These are phyloP conservation scores for Nudaria mundana DNA, from an alignment of 2,888 invertebrate genomes.

Conservation along the genomic window DNA sequence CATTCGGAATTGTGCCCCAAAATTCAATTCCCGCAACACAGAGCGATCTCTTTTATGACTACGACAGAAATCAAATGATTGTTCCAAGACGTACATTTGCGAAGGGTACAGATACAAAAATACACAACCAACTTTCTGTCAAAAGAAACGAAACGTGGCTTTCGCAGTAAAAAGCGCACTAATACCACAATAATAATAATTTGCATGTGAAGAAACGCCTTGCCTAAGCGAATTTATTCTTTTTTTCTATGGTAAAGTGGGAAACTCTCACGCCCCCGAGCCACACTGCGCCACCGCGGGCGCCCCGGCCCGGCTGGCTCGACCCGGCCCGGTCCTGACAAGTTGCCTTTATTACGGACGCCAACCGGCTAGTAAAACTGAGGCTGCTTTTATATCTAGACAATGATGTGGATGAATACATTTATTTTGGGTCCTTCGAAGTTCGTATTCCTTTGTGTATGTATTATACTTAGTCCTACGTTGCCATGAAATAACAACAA, in stretches of 20 bases:
- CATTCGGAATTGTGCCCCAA: constrained; percentile 14
- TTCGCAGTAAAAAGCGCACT: constrained; percentile 51
- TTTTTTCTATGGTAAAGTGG: constrained; percentile 38
- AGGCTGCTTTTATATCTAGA: constrained; percentile 28
- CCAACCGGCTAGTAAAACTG: constrained; percentile 36
- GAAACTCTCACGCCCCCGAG: constrained; percentile 43
- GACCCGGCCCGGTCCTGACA: constrained; percentile 22
- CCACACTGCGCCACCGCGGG: constrained; percentile 9
- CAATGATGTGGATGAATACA: constrained; percentile 21
- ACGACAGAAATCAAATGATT: constrained; percentile 31
- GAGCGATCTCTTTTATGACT: constrained; percentile 27
- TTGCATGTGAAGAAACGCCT: constrained; percentile 60
- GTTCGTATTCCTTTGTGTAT: constrained; percentile 3
- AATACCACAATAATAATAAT: constrained; percentile 67
- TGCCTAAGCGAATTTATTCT: constrained; percentile 48
- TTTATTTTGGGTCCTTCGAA: constrained; percentile 9
- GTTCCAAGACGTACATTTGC: constrained; percentile 27
- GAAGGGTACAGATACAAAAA: constrained; percentile 27
- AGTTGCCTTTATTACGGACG: constrained; percentile 39
- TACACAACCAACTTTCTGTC: constrained; percentile 32
- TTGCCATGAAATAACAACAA: too few relatives aligned
- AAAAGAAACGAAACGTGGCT: constrained; percentile 34
- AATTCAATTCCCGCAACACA: constrained; percentile 25
- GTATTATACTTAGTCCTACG: too few relatives aligned
- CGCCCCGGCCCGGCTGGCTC: constrained; percentile 9